Evolutionary conservation across 2,888 invertebrate genomes (phyloP).

Genomic region (Chloroclysta siterata): DNA sequence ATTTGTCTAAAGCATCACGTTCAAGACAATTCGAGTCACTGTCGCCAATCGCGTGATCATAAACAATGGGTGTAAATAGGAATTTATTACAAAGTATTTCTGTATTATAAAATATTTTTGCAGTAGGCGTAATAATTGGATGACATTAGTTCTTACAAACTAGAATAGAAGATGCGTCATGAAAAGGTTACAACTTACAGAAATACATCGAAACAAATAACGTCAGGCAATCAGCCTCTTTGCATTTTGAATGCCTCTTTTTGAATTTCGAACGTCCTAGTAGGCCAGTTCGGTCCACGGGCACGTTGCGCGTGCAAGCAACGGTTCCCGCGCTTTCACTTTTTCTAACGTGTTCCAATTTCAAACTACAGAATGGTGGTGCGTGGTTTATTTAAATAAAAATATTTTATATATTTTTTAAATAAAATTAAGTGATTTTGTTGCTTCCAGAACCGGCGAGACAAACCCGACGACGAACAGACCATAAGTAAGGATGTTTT

Average conservation of each 20-base stretch:
- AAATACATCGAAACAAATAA: constrained; percentile 31
- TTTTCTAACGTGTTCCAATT: constrained; percentile 42
- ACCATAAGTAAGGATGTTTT: constrained; percentile 73
- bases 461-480: constrained; percentile 78
- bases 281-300: constrained; percentile 62
- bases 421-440: constrained; percentile 28
- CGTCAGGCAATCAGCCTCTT: constrained; percentile 35
- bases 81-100: constrained; percentile 13
- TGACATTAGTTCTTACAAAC: neutral
- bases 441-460: constrained; percentile 62
- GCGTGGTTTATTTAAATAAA: constrained; percentile 46
- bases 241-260: constrained; percentile 49
- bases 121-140: constrained; percentile 2
- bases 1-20: constrained; percentile 6
- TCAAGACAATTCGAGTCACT: constrained; percentile 10
- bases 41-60: neutral
- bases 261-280: constrained; percentile 65
- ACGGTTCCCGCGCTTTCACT: constrained; percentile 50
- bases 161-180: constrained; percentile 24
- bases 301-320: constrained; percentile 61
- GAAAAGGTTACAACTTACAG: constrained; percentile 32
- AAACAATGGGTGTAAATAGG: constrained; percentile 21
- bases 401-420: neutral
- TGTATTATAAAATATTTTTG: neutral
- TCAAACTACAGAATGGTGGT: constrained; percentile 64